Conservation (phyloP, 2,888 invertebrate genomes). For the Eupithecia tripunctaria region DNA sequence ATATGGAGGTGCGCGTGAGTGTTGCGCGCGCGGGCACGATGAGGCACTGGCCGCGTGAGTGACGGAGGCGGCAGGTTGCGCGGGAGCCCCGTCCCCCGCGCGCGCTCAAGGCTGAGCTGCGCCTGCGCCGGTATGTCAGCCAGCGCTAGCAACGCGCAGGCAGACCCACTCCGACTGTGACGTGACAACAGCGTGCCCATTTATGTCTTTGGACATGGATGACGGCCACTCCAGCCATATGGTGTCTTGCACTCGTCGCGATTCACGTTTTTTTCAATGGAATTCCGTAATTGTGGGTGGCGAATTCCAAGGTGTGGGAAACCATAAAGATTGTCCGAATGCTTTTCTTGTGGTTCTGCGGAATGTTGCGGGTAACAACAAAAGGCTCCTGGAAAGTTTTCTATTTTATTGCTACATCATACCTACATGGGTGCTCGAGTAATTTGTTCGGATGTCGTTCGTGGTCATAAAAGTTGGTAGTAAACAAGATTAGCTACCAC, state of each 20-base stretch:
- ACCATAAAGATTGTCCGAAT: constrained; percentile 40
- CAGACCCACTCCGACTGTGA: constrained; percentile 78
- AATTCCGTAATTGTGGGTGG: constrained; percentile 64
- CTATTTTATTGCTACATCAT: constrained; percentile 35
- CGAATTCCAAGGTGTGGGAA: constrained; percentile 67
- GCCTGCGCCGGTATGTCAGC: constrained; percentile 43
- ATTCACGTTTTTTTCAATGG: constrained; percentile 70
- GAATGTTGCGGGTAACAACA: constrained; percentile 36
- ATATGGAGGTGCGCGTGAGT: constrained; percentile 39
- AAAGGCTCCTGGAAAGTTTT: constrained; percentile 25
- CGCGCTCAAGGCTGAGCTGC: constrained; percentile 50
- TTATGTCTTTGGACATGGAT: constrained; percentile 83
- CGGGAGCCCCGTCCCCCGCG: constrained; percentile 60
- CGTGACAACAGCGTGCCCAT: constrained; percentile 83
- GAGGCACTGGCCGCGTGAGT: constrained; percentile 70
- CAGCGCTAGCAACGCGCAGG: constrained; percentile 42
- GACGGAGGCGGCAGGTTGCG: constrained; percentile 71
- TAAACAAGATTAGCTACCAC: constrained; percentile 41
- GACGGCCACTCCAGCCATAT: constrained; percentile 79
- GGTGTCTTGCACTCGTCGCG: constrained; percentile 68
- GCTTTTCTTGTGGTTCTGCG: constrained; percentile 30
- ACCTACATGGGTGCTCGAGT: constrained; percentile 31
- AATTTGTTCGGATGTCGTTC: constrained; percentile 45
- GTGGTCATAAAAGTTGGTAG: constrained; percentile 46
- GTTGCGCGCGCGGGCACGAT: constrained; percentile 53